Evolutionary conservation across 1,140 invertebrate genomes (phyloP).

Genomic region (Planococcus citri): DNA sequence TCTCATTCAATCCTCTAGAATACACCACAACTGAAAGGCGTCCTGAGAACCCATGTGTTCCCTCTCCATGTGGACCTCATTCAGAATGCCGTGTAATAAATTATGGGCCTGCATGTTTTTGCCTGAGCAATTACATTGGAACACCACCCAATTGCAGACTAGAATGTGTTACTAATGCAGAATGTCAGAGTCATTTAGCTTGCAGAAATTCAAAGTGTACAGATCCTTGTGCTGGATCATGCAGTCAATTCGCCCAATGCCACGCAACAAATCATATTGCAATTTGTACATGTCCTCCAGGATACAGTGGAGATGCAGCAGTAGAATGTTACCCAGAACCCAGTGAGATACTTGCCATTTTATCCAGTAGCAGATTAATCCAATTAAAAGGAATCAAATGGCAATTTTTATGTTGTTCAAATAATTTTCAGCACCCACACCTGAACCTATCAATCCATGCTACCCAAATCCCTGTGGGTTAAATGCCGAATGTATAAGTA

Average conservation of each 20-base stretch:
- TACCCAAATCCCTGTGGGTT: slow-evolving; percentile 36
- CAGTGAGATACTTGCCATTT: slow-evolving; percentile 34
- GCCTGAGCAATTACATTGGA: slow-evolving; percentile 60
- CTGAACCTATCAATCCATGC: slow-evolving; percentile 31
- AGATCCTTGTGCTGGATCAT: slow-evolving; percentile 72
- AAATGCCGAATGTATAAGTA: slow-evolving; percentile 36
- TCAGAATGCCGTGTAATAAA: too few relatives aligned
- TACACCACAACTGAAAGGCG: slow-evolving; percentile 43
- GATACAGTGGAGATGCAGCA: slow-evolving; percentile 74
- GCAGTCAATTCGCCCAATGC: slow-evolving; percentile 67
- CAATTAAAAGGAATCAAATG: too few relatives aligned
- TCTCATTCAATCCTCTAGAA: slow-evolving; percentile 31
- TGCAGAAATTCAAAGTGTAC: slow-evolving; percentile 67
- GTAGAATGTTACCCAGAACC: slow-evolving; percentile 55
- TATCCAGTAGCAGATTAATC: background rate
- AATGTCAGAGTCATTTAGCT: slow-evolving; percentile 63
- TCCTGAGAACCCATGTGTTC: slow-evolving; percentile 63
- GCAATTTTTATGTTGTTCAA: too few relatives aligned
- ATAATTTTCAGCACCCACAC: too few relatives aligned
- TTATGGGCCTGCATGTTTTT: slow-evolving; percentile 71
- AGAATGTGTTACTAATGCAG: slow-evolving; percentile 67
- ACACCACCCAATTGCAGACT: slow-evolving; percentile 67
- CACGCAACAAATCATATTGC: slow-evolving; percentile 66
- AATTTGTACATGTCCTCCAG: slow-evolving; percentile 60
- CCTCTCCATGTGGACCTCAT: slow-evolving; percentile 63